Conservation (phyloP, 1,140 invertebrate genomes). For the Copidosoma floridanum region DNA sequence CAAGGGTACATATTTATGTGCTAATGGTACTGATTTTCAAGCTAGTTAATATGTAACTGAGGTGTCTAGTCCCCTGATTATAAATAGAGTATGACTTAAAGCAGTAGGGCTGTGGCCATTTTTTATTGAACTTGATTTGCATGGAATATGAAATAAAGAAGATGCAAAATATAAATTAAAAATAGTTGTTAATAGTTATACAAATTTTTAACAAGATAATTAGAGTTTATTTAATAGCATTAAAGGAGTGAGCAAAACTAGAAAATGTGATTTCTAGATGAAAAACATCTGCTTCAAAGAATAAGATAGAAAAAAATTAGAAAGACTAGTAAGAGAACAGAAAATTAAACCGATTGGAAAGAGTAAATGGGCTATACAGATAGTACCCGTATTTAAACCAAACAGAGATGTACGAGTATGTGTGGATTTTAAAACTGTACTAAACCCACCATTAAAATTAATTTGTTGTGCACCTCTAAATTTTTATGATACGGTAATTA, state of each 20-base stretch:
- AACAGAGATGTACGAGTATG: too few relatives aligned
- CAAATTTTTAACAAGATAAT: not conserved
- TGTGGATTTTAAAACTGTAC: too few relatives aligned
- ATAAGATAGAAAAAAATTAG: not conserved
- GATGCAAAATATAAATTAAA: conserved; percentile 8
- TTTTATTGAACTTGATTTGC: conserved; percentile 9
- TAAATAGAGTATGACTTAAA: not conserved
- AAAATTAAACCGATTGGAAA: not conserved
- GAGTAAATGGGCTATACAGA: not conserved
- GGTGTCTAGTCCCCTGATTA: too few relatives aligned
- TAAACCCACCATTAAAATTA: too few relatives aligned
- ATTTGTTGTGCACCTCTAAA: too few relatives aligned
- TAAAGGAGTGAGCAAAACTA: not conserved
- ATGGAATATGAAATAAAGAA: not conserved
- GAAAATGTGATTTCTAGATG: not conserved
- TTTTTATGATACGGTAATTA: too few relatives aligned
- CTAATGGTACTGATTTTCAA: too few relatives aligned
- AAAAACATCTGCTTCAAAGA: not conserved
- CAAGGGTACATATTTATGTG: too few relatives aligned
- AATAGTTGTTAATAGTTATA: conserved; percentile 8
- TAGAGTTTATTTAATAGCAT: not conserved
- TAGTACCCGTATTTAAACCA: not conserved
- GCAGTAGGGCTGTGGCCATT: conserved; percentile 19
- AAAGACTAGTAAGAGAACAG: not conserved
- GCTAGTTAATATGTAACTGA: too few relatives aligned